These are phyloP conservation scores for Eremophila alpestris DNA, from an alignment of 2,797 vertebrate species.

Conservation along the genomic window DNA sequence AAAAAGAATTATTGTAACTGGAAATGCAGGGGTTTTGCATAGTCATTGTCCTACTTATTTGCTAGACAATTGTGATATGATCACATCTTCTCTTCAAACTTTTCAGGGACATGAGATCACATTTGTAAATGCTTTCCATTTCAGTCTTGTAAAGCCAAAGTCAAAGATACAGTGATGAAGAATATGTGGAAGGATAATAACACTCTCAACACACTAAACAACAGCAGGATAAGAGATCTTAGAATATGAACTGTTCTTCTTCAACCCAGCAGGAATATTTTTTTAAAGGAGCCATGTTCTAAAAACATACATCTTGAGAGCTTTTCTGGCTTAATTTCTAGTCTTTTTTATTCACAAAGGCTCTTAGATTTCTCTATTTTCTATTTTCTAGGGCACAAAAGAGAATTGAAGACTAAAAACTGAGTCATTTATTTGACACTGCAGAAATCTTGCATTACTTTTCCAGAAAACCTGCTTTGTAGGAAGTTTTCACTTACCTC, in stretches of 20 bases:
- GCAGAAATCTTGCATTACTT: background rate
- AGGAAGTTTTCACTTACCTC: background rate
- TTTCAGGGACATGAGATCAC: background rate
- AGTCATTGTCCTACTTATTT: background rate
- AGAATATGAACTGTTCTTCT: background rate
- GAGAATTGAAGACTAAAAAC: background rate
- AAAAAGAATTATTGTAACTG: background rate
- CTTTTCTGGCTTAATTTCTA: background rate
- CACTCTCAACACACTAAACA: background rate
- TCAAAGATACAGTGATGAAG: background rate
- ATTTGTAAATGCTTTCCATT: constrained; percentile 9
- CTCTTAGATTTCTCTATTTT: too few relatives aligned
- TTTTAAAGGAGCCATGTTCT: background rate
- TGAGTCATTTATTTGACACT: background rate
- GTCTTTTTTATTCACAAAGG: background rate
- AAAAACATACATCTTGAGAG: background rate
- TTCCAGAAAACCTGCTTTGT: background rate
- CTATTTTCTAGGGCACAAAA: background rate
- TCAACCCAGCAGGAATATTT: background rate
- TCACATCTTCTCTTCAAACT: background rate
- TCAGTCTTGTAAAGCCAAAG: background rate
- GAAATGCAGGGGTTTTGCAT: background rate
- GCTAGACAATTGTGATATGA: background rate
- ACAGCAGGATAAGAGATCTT: background rate
- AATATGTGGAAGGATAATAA: background rate